phyloP scores from a whole-genome alignment of 2,888 invertebrate species.

The Drosophila hamatofila region DNA sequence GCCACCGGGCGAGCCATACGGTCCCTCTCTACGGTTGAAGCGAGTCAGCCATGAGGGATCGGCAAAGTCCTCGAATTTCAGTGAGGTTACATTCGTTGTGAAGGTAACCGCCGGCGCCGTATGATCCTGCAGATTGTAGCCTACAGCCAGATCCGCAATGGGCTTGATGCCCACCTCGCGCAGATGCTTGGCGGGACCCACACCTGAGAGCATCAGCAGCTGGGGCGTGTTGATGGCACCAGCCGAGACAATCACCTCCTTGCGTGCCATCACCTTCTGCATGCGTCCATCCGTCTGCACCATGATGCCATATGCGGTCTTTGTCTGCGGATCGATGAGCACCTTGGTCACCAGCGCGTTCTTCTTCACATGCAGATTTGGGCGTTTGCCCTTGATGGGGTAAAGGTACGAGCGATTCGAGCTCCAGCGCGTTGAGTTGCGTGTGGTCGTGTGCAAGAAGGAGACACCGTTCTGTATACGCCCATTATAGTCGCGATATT shows the following conservation, averaged over 20 bases:
- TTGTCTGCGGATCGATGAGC: conserved; percentile 86
- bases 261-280: conserved; percentile 86
- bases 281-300: conserved; percentile 84
- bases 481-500: conserved; percentile 89
- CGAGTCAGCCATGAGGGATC: conserved; percentile 78
- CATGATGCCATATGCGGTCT: conserved; percentile 87
- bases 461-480: conserved; percentile 88
- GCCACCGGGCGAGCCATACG: conserved; percentile 87
- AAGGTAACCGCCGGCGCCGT: conserved; percentile 90
- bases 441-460: conserved; percentile 87
- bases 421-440: conserved; percentile 87
- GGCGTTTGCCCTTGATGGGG: conserved; percentile 86
- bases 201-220: conserved; percentile 91
- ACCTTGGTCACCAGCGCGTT: conserved; percentile 87
- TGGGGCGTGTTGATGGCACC: conserved; percentile 94
- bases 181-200: conserved; percentile 88
- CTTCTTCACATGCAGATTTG: conserved; percentile 87
- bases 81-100: conserved; percentile 85
- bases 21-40: conserved; percentile 84
- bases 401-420: conserved; percentile 88
- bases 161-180: conserved; percentile 86
- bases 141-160: conserved; percentile 88
- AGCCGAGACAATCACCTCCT: conserved; percentile 90
- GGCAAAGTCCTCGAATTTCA: conserved; percentile 83
- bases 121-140: conserved; percentile 88